phyloP scores from a whole-genome alignment of 2,797 vertebrate genomes.

The Emydoidea blandingii region DNA sequence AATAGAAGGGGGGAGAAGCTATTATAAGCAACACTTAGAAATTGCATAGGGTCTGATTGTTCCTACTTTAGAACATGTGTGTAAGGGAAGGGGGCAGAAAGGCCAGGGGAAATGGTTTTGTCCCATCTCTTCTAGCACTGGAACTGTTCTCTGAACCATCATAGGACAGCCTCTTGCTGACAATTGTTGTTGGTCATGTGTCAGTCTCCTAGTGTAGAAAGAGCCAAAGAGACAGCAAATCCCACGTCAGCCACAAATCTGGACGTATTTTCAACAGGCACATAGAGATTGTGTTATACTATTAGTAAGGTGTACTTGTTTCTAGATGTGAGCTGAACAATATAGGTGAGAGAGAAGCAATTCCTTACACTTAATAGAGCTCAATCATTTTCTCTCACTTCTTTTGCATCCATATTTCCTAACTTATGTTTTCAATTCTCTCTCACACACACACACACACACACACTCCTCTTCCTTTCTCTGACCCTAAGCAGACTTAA shows the following conservation, averaged over 20 bases:
- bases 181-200: neutral
- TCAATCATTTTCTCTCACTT: neutral
- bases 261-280: neutral
- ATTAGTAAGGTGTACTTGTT: neutral
- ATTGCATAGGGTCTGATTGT: neutral
- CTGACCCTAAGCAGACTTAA: neutral
- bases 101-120: accelerated
- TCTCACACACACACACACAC: neutral
- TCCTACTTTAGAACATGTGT: neutral
- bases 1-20: neutral
- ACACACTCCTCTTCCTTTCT: neutral
- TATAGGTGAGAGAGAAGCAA: neutral
- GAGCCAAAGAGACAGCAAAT: neutral
- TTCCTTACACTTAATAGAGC: neutral
- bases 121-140: neutral
- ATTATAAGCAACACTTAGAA: neutral
- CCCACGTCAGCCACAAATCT: accelerated
- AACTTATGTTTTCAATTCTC: neutral
- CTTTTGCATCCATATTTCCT: neutral
- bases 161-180: neutral
- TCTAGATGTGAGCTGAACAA: neutral
- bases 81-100: neutral
- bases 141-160: neutral
- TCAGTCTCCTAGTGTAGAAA: neutral
- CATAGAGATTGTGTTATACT: neutral